Base-by-base conservation (phyloP, 2,888 invertebrate species). In the Aphodius sticticus region DNA sequence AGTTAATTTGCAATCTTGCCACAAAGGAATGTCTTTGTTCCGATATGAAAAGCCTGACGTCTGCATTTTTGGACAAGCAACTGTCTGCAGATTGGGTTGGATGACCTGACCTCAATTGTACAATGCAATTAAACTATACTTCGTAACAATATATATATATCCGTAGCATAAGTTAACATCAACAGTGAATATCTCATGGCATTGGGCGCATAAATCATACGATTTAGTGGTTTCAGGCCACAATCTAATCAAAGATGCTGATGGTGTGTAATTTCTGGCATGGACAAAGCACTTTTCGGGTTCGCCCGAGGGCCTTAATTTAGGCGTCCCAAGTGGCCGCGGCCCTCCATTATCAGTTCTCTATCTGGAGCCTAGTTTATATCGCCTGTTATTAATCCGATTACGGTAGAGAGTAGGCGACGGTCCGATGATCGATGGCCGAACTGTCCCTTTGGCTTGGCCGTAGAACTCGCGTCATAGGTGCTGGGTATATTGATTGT, bases 361-460 rank as follows among this genome's bases (percentile, higher is more conserved):
- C 53, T 53, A 53, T 53, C 53, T 53, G 53, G 53, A 12, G 12
- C 53, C 53, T 12, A 53, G 53, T 53, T 53, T 53, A 53, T 53
- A 53, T 53, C 53, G 53, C 53, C 53, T 53, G 53, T 53, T 53
- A 53, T 53, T 53, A 53, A 53, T 53, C 53, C 53, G 53, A 53
- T 53, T 53, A 53, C 53, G 12, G 53, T 53, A 12, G 53, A 53
- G 53, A 53, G 26, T 26, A 26, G 26, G 26, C 26, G 53, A 53
- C 53, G 53, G 53, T 53, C 53, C 53, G 7, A 53, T 53, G 53
- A 53, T 53, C 53, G 53, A 53, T 53, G 53, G 53, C 12, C 53
- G 53, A 53, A 53, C 53, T 12, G 53, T 53, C 53, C 53, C 53
- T 53, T 53, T 12, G 53, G 9, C 12, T 12, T 7, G 9, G 53